Evolutionary conservation across 1,140 invertebrate genomes (phyloP), one percentile per base, ranked within the genome.

Genomic region (Tetramorium parvispinum): DNA sequence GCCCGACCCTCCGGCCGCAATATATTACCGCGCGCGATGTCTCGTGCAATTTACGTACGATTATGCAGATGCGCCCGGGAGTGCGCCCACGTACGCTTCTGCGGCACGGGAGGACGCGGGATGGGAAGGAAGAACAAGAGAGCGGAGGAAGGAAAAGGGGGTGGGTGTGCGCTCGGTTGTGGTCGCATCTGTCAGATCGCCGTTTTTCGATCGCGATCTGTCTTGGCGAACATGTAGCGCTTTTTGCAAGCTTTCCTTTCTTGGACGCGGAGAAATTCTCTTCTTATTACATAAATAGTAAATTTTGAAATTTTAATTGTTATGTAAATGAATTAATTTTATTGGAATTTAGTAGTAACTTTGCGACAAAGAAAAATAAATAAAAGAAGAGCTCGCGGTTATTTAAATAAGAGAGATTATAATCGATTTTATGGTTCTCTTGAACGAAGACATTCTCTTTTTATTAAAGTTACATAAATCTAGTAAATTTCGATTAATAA

Each of bases 31-130:
- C 21, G 87, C 40, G 85, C 79, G 87, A 88, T 87, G 86, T 90
- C 89, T 91, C 90, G 77, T 86, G 89, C 87, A 91, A 91, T 91
- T 91, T 91, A 89, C 90, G 85, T 87, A 85, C 88, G 87, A 91
- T 91, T 91, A 91, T 91, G 89, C 89, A 89, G 85, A 91, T 89
- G 82, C 27, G 87, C 71, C 37, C 65, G 66, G 24, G 51, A 70
- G 85, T 68, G 82, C 68, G 85, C 88, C 71, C 86, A 85, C 86
- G 43, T 87, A 90, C 46, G 46, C 27, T 61, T 43, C 37, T 49
- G 46, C 40, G 70, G 51, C 24, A 21, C 21, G 53, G 53, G 40
- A 18, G 27, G n/a, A 53, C 51, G 59, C 63, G 59, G 63, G 75
- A 51, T 0, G 27, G 37, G 21, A 21, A 49, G 21, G n/a, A 53